Base-by-base conservation (phyloP, 2,888 invertebrate species). In the Tachina grossa region DNA sequence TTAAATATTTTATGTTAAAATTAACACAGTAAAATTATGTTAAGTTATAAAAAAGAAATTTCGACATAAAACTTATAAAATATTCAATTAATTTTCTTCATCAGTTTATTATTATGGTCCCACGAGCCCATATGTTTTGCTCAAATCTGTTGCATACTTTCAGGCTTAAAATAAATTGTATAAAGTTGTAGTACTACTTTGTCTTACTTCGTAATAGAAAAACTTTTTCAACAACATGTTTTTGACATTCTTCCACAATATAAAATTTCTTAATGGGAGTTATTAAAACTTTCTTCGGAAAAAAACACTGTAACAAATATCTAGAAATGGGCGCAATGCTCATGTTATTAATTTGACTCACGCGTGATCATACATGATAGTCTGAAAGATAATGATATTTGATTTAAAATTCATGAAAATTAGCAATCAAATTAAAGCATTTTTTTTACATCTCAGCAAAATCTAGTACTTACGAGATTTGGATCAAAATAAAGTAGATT, bases 1-100 rank as follows among this genome's bases (percentile, higher is more conserved):
- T 45, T 63, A 19, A 63, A 43, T 63, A 63, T 19, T 43, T 63
- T 43, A 63, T 63, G 45, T 45, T 45, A 8, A 19, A 63, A 45
- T 45, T 19, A 63, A 55, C 19, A 31, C 31, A 31, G 31, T 31
- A 31, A 31, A 31, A 6, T 31, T 31, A 47, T 47, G 5, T 47
- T 47, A 47, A 47, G 47, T 47, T 13, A 47, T 13, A 31, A 31
- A 31, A 31, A 31, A 31, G 6, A 31, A 31, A 31, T 6, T 31
- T 31, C 31, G 31, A 31, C 31, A 31, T 31, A 31, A 31, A 31
- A 6, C 14, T 47, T 47, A 8, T 14, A 47, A 47, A 47, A 47
- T 13, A 13, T 13, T 13, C 4, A 13, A 47, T 47, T 47, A 11
- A 13, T 47, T 13, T 14, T 47, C 47, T 47, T 47, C 47, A 43